Evolutionary conservation across 2,113 vertebrate species (phyloP).

Genomic region (Ctenomys sociabilis): DNA sequence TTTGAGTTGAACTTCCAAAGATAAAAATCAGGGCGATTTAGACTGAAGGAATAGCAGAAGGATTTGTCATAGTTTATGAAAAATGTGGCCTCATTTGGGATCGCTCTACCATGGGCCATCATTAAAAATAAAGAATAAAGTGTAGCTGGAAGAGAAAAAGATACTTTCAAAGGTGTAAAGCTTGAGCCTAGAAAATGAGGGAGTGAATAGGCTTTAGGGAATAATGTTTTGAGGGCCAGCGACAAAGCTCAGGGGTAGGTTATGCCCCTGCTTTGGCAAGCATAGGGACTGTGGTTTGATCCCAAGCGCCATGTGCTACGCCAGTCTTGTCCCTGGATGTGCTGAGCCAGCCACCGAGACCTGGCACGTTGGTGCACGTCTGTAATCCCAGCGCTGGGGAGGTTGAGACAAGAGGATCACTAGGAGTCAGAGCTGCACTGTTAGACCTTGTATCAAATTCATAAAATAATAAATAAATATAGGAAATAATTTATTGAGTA

Average conservation of each 20-base stretch:
- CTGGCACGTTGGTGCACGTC: no score
- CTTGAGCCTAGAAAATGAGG: slow-evolving; percentile 8
- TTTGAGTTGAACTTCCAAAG: background rate
- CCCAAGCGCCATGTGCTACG: no score
- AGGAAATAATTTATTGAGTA: background rate
- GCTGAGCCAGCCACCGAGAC: no score
- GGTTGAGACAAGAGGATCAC: no score
- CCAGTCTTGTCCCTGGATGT: no score
- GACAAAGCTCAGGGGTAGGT: no score
- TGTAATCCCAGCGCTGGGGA: no score
- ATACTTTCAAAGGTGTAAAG: background rate
- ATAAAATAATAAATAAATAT: no score
- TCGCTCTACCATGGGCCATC: background rate
- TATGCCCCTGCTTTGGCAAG: no score
- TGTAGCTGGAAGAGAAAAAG: background rate
- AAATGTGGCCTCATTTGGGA: slow-evolving; percentile 22
- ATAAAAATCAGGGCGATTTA: slow-evolving; percentile 3
- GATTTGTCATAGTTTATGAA: background rate
- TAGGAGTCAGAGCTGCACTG: no score
- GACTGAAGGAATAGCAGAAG: background rate
- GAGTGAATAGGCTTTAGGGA: background rate
- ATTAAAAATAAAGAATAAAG: background rate
- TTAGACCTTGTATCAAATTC: no score
- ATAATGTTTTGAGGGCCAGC: background rate
- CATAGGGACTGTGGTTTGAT: no score